Base-by-base conservation (phyloP, 2,888 invertebrate genomes). In the Agrotis ipsilon region DNA sequence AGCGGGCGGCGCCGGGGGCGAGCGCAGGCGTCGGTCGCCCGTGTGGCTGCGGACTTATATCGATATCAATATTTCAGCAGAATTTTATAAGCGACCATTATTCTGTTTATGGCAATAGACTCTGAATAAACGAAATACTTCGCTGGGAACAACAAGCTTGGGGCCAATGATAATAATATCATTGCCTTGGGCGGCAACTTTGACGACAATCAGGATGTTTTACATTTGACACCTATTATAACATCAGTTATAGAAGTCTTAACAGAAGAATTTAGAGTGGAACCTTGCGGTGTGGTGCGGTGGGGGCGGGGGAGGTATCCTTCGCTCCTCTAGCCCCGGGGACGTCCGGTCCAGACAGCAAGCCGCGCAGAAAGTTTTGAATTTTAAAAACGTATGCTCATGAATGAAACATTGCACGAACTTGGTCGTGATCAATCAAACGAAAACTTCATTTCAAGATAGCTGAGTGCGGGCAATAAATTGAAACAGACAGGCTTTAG, bases 351-450 rank as follows among this genome's bases (percentile, higher is more conserved):
- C 27, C 66, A 73, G 52, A 59, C 64, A 48, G 45, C 67, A 58
- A 64, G 66, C 59, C 67, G 21, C 63, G 51, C 54, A 68, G 69
- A 66, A 72, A 63, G 67, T 72, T 75, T 78, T 67, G 45, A 75
- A 75, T 82, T 72, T 75, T 57, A 72, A 76, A 83, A 81, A 79
- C 76, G 62, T 66, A 54, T 60, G 66, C 59, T 72, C 76, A 79
- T 83, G 76, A 83, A 81, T 83, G 71, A 80, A 73, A 77, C 77
- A 72, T 79, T 69, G 64, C 81, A 81, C 81, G 80, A 77, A 68
- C 70, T 71, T 71, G 66, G 64, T 71, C 77, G 77, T 84, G 76
- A 84, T 83, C 82, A 73, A 83, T 83, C 83, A 84, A 72, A 67
- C 64, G 67, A 62, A 64, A 72, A 70, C 77, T 80, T 80, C 66